These are phyloP conservation scores for Nothura maculosa DNA, from an alignment of 2,797 vertebrate genomes.

Conservation along the genomic window DNA sequence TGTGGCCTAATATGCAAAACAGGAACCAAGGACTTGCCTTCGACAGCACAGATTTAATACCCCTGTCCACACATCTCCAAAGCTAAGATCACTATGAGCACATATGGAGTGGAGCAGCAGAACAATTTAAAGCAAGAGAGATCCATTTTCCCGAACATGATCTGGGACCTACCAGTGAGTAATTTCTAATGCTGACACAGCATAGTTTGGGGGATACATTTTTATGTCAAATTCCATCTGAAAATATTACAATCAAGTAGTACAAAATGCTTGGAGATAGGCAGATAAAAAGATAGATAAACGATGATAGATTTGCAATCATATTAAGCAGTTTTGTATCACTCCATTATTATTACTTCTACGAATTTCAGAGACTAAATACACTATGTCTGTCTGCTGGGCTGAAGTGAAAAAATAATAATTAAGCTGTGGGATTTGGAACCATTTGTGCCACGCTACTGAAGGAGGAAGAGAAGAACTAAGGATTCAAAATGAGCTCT, in stretches of 20 bases:
- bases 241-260: neutral
- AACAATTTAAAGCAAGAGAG: conserved; percentile 36
- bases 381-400: neutral
- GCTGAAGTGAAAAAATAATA: neutral
- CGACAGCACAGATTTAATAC: conserved; percentile 33
- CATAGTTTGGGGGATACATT: neutral
- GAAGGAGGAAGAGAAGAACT: neutral
- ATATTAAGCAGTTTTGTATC: neutral
- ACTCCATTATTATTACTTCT: neutral
- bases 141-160: neutral
- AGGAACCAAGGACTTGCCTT: neutral
- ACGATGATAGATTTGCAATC: neutral
- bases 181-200: neutral
- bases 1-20: conserved; percentile 42
- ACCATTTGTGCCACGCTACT: neutral
- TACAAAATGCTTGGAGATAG: neutral
- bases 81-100: conserved; percentile 45
- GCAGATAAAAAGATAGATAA: neutral
- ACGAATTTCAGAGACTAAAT: neutral
- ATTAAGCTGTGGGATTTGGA: neutral
- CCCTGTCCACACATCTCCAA: neutral
- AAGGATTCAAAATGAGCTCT: neutral
- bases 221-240: neutral
- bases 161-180: neutral
- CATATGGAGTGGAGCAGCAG: neutral